phyloP scores from a whole-genome alignment of 2,888 invertebrate genomes.

The Hirtodrosophila histrioides region DNA sequence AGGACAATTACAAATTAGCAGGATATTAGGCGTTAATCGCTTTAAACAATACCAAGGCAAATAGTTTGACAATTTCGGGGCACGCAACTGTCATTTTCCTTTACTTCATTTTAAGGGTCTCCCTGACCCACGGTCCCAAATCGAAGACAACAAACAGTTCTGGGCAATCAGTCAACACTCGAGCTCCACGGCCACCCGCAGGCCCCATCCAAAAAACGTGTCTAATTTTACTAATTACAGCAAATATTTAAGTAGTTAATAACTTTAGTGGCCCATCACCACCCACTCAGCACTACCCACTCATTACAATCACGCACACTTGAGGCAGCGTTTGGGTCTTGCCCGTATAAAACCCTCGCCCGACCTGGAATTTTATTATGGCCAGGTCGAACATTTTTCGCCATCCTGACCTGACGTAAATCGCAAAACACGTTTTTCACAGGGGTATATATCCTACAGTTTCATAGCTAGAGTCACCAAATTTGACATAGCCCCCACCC shows the following conservation, averaged over 20 bases:
- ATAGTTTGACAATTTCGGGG: constrained; percentile 25
- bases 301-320: constrained; percentile 60
- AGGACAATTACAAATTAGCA: constrained; percentile 58
- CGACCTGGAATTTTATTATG: constrained; percentile 57
- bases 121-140: constrained; percentile 28
- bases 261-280: constrained; percentile 33
- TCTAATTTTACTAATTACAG: constrained; percentile 66
- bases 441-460: too few species aligned
- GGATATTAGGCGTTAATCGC: constrained; percentile 58
- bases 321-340: constrained; percentile 11
- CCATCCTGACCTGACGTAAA: too few species aligned
- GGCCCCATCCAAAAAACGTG: constrained; percentile 34
- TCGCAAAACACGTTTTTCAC: too few species aligned
- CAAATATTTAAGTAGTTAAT: constrained; percentile 63
- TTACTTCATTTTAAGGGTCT: constrained; percentile 4
- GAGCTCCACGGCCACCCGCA: constrained; percentile 11
- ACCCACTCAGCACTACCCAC: constrained; percentile 30
- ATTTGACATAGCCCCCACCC: too few species aligned
- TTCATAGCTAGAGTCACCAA: too few species aligned
- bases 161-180: constrained; percentile 58
- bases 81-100: constrained; percentile 51
- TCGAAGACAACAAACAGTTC: constrained; percentile 55
- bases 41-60: constrained; percentile 48
- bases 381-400: too few species aligned
- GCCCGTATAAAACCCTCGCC: too few species aligned